Evolutionary conservation across 2,797 vertebrate species (phyloP), one percentile per base, ranked within the genome.

Genomic region (Sebastes oblongus): DNA sequence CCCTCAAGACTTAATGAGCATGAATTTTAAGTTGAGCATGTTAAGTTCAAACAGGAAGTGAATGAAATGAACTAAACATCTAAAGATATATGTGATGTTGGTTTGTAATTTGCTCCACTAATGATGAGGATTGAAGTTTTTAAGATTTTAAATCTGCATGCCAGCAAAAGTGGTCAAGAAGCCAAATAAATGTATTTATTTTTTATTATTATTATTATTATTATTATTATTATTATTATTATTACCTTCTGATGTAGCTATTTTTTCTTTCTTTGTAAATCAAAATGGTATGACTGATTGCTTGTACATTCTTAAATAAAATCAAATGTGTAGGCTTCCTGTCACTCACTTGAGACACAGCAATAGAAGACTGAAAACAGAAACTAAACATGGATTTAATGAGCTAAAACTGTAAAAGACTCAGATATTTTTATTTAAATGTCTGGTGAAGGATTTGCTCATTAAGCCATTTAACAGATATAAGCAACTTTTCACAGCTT

Each of bases 381-480:
- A 78, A 66, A 66, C 34, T 10, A 32, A 39, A 39, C 18, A 65
- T 4, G 20, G n/a, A 42, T 59, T 60, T 69, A 29, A 80, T 54
- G 7, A 62, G 34, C 18, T 54, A 22, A 66, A 78, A 25, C 16
- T 42, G 7, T 50, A 58, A 71, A 81, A 61, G 8, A 80, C 4
- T 16, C 11, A 25, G 20, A 27, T 52, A 52, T 76, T 64, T 60
- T 34, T 1, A 54, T 60, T 52, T 30, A 30, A 75, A 29, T 80
- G 60, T 29, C 32, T 67, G 5, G 20, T 72, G 24, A 16, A 60
- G 65, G 59, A 72, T 67, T 86, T 69, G 5, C 64, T 72, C 22
- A 36, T 75, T 75, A 84, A 69, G 25, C 18, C 14, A 18, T 83
- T 65, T 75, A 42, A 76, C 24, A 70, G 42, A 64, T 75, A 42